Percentiles rank a stretch among this genome's conserved stretches.
Conservation (phyloP, 1,140 invertebrate genomes). For the Xylocopa sonorina region DNA sequence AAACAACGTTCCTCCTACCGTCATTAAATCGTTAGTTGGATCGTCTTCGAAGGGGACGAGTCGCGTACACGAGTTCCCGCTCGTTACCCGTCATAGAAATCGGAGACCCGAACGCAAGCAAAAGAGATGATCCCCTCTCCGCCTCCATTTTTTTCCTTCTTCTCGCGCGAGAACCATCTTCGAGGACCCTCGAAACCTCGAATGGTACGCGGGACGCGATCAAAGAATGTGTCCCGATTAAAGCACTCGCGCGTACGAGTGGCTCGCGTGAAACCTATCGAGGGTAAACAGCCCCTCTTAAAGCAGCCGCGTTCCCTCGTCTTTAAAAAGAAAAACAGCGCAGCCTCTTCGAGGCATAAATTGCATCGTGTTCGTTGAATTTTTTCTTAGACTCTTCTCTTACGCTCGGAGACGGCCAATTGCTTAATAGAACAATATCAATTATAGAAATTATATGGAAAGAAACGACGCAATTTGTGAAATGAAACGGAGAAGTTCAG, state of each 20-base stretch:
- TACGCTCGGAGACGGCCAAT: too few relatives aligned
- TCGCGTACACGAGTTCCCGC: slow-evolving; percentile 50
- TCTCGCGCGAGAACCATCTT: slow-evolving; percentile 38
- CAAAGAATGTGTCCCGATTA: slow-evolving; percentile 57
- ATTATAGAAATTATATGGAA: too few relatives aligned
- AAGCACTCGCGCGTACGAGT: slow-evolving; percentile 17
- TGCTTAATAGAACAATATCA: too few relatives aligned
- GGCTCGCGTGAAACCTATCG: slow-evolving; percentile 11
- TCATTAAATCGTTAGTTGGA: slow-evolving; percentile 43
- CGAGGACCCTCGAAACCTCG: slow-evolving; percentile 32
- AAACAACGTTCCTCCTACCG: neutral
- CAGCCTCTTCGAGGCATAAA: too few relatives aligned
- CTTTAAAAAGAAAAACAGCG: neutral
- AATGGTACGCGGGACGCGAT: slow-evolving; percentile 31
- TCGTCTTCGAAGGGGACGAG: slow-evolving; percentile 39
- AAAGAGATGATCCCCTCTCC: neutral
- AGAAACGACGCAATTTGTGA: too few relatives aligned
- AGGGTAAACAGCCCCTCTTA: slow-evolving; percentile 2
- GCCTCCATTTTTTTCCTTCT: neutral
- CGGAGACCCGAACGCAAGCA: slow-evolving; percentile 29
- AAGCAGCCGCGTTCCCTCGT: neutral
- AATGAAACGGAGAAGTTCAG: too few relatives aligned
- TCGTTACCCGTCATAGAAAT: slow-evolving; percentile 59
- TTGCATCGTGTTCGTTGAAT: too few relatives aligned
- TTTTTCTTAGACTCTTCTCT: too few relatives aligned